These are phyloP conservation scores for Diprion similis DNA, from an alignment of 1,140 invertebrate genomes.

Conservation along the genomic window DNA sequence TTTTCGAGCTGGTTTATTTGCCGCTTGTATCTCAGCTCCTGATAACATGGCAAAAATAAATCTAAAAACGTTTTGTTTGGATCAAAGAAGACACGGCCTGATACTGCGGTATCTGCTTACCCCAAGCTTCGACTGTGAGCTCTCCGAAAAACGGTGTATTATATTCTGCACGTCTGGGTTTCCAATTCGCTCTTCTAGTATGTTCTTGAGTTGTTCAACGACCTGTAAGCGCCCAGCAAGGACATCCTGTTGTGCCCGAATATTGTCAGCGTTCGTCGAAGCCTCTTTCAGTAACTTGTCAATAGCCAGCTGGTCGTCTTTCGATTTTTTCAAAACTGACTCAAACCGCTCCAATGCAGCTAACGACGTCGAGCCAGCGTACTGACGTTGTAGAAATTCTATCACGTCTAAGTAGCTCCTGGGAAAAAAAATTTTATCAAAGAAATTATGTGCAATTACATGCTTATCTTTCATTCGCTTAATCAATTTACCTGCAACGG, in stretches of 20 bases:
- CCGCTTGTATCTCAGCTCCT: slow-evolving; percentile 48
- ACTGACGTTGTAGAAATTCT: slow-evolving; percentile 47
- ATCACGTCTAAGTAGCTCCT: slow-evolving; percentile 44
- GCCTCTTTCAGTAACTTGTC: slow-evolving; percentile 43
- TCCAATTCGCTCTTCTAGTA: slow-evolving; percentile 51
- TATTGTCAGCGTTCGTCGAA: slow-evolving; percentile 34
- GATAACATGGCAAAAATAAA: not conserved
- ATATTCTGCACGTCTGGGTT: slow-evolving; percentile 39
- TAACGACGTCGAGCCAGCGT: slow-evolving; percentile 46
- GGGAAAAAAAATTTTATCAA: slow-evolving; percentile 15
- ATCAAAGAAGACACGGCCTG: slow-evolving; percentile 12
- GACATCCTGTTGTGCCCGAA: slow-evolving; percentile 41
- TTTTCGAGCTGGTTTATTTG: slow-evolving; percentile 44
- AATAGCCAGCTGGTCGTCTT: slow-evolving; percentile 39
- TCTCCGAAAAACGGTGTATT: slow-evolving; percentile 45
- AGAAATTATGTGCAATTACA: not conserved
- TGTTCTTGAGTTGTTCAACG: slow-evolving; percentile 50
- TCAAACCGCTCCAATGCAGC: slow-evolving; percentile 44
- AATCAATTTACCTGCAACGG: slow-evolving; percentile 41
- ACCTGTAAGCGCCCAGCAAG: slow-evolving; percentile 44
- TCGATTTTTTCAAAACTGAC: slow-evolving; percentile 35
- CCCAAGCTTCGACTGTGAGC: slow-evolving; percentile 41
- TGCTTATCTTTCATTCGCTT: not conserved
- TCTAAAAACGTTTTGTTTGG: not conserved
- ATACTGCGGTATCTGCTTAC: slow-evolving; percentile 30